Evolutionary conservation across 2,888 invertebrate species (phyloP).

Genomic region (Crocallis elinguaria): DNA sequence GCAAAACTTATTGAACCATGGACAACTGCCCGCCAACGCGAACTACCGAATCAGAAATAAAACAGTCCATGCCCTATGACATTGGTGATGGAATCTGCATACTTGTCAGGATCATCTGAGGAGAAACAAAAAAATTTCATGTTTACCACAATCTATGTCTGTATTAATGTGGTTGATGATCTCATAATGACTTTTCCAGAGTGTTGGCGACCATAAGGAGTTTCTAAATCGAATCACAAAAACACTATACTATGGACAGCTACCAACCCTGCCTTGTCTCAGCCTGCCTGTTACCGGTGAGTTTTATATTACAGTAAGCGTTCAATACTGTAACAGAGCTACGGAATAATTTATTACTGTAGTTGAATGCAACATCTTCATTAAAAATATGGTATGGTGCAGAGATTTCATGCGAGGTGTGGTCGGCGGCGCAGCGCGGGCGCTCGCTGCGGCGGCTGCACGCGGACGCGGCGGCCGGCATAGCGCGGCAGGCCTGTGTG

Average conservation of each 20-base stretch:
- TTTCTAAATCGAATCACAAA: constrained; percentile 93
- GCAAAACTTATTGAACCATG: too few relatives aligned
- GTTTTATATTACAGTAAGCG: constrained; percentile 42
- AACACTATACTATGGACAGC: constrained; percentile 94
- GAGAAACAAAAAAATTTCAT: too few relatives aligned
- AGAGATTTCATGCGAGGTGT: constrained; percentile 94
- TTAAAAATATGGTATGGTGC: too few relatives aligned
- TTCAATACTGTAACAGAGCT: too few relatives aligned
- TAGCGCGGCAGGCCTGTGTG: constrained; percentile 92
- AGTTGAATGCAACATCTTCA: not conserved
- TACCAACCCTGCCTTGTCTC: constrained; percentile 89
- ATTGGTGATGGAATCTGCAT: too few relatives aligned
- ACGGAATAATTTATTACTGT: too few relatives aligned
- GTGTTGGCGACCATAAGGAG: constrained; percentile 89
- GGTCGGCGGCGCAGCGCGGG: constrained; percentile 91
- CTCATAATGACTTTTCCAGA: constrained; percentile 75
- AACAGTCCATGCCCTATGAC: too few relatives aligned
- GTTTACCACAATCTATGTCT: too few relatives aligned
- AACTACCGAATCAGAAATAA: too few relatives aligned
- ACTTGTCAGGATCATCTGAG: too few relatives aligned
- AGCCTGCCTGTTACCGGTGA: constrained; percentile 93
- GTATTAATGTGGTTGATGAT: constrained; percentile 7
- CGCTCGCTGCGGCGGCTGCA: constrained; percentile 91
- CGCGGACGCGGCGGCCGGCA: constrained; percentile 90
- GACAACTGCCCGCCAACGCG: too few relatives aligned